A percentile compares a stretch with the other conserved stretches of the same genome.
Conservation (phyloP, 92 coral and sea anemone species). For the Siderastrea siderea region DNA sequence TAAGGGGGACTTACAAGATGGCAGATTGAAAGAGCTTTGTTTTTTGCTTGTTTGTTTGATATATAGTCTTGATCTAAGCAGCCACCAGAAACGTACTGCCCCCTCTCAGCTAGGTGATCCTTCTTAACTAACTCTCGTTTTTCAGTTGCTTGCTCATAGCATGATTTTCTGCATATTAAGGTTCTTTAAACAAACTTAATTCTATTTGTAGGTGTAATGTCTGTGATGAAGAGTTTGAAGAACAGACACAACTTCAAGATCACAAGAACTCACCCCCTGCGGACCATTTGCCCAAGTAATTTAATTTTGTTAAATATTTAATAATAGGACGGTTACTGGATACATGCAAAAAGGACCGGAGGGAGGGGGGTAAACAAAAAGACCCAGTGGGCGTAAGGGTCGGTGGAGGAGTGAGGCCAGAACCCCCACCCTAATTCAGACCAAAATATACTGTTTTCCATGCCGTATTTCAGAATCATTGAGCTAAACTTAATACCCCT, state of each 20-base stretch:
- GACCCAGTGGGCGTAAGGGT: too few relatives aligned
- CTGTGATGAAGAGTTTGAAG: constrained; percentile 63
- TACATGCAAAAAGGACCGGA: too few relatives aligned
- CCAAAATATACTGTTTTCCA: too few relatives aligned
- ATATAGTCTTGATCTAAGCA: not conserved
- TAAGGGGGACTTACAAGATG: too few relatives aligned
- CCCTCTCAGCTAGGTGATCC: not conserved
- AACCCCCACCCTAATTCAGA: too few relatives aligned
- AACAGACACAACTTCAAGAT: constrained; percentile 31
- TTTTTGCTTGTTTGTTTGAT: too few relatives aligned
- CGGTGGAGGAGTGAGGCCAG: too few relatives aligned
- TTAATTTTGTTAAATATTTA: not conserved
- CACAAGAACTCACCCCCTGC: constrained; percentile 41
- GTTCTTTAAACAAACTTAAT: not conserved
- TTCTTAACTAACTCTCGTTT: not conserved
- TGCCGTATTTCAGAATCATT: too few relatives aligned
- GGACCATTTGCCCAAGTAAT: constrained; percentile 39
- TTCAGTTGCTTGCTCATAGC: not conserved
- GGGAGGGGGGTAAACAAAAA: too few relatives aligned
- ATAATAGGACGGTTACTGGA: not conserved
- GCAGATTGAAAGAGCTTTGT: too few relatives aligned
- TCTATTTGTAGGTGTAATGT: constrained; percentile 56
- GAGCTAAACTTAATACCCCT: too few relatives aligned
- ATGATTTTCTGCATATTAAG: not conserved
- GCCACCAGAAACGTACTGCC: not conserved